Conservation (phyloP, 2,888 invertebrate species). For the Eupithecia subumbrata region DNA sequence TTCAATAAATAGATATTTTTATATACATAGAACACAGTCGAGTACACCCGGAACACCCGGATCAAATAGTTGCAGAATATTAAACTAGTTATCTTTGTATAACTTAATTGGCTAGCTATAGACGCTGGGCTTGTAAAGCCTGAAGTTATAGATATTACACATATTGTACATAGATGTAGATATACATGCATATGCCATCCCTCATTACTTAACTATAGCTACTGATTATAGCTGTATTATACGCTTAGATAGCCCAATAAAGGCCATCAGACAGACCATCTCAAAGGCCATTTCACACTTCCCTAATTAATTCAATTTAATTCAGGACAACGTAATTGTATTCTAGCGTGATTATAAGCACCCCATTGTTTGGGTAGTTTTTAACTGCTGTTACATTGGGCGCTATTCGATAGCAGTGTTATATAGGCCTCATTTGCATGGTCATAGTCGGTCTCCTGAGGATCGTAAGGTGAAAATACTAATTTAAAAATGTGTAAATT, state of each 20-base stretch:
- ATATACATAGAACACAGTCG: too few species aligned
- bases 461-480: constrained; percentile 22
- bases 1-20: too few species aligned
- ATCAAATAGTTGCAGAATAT: too few species aligned
- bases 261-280: constrained; percentile 21
- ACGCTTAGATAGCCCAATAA: constrained; percentile 22
- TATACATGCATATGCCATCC: too few species aligned
- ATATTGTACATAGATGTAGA: too few species aligned
- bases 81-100: too few species aligned
- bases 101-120: too few species aligned
- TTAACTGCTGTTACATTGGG: constrained; percentile 38
- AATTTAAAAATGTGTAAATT: too few species aligned
- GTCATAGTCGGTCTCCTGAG: constrained; percentile 37
- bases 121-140: too few species aligned
- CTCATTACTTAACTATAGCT: too few species aligned
- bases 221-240: neutral
- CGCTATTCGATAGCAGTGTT: constrained; percentile 43
- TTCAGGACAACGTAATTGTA: constrained; percentile 67
- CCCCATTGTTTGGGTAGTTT: constrained; percentile 50
- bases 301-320: constrained; percentile 72
- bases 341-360: constrained; percentile 72
- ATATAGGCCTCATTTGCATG: constrained; percentile 47
- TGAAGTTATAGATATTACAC: too few species aligned
- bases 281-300: constrained; percentile 52
- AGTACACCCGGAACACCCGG: too few species aligned